Evolutionary conservation across 2,113 vertebrate species (phyloP).

Genomic region (Loxodonta africana): DNA sequence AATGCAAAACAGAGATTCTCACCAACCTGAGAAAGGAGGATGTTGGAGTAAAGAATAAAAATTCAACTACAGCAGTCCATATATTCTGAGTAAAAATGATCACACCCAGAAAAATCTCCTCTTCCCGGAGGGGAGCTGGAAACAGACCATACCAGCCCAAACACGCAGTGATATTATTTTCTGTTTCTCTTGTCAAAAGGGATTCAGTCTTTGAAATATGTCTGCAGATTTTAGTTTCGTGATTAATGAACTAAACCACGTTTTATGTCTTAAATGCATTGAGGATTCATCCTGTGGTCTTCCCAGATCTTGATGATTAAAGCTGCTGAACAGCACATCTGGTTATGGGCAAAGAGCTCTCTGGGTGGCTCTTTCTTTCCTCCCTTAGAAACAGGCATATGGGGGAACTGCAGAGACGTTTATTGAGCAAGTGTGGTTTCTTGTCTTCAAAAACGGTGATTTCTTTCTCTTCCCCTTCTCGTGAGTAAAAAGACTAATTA

Average conservation of each 20-base stretch:
- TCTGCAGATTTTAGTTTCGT: slow-evolving; percentile 65
- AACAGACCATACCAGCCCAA: not conserved
- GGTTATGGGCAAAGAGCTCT: slow-evolving; percentile 54
- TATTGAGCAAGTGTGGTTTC: slow-evolving; percentile 49
- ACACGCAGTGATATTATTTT: not conserved
- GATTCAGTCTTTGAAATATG: slow-evolving; percentile 64
- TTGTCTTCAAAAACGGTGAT: slow-evolving; percentile 46
- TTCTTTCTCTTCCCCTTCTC: not conserved
- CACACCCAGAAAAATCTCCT: not conserved
- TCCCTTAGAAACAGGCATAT: not conserved
- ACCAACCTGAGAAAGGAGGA: slow-evolving; percentile 15
- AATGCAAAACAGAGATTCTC: slow-evolving; percentile 45
- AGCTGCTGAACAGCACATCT: slow-evolving; percentile 69
- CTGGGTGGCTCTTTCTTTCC: slow-evolving; percentile 61
- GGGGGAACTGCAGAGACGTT: slow-evolving; percentile 49
- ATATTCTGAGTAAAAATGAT: slow-evolving; percentile 39
- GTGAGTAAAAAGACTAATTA: not conserved
- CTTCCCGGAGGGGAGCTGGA: not conserved
- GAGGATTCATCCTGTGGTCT: slow-evolving; percentile 79
- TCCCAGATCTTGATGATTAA: slow-evolving; percentile 62
- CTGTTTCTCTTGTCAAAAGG: slow-evolving; percentile 74
- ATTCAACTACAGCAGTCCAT: slow-evolving; percentile 8
- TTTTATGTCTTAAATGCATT: slow-evolving; percentile 83
- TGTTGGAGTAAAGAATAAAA: not conserved
- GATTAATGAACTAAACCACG: slow-evolving; percentile 73